Percentiles rank a stretch among this genome's conserved stretches.
phyloP scores from a whole-genome alignment of 2,888 invertebrate genomes.

The Agrochola macilenta region DNA sequence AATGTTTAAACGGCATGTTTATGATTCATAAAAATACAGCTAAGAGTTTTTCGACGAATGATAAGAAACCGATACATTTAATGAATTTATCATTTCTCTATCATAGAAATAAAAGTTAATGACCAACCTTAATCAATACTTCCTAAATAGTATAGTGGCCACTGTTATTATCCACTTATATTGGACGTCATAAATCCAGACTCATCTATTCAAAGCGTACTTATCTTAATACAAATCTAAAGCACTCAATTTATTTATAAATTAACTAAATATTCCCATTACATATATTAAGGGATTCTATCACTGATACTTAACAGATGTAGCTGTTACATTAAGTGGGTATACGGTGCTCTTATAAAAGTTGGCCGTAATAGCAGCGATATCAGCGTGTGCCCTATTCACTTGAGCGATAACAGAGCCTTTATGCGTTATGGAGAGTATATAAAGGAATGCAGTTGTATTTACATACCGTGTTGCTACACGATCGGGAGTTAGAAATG shows the following conservation, averaged over 20 bases:
- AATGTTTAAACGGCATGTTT: neutral
- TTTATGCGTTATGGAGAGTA: conserved; percentile 73
- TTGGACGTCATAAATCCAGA: conserved; percentile 58
- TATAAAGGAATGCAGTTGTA: conserved; percentile 65
- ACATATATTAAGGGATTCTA: conserved; percentile 67
- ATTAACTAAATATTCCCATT: conserved; percentile 66
- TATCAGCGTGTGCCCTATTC: conserved; percentile 68
- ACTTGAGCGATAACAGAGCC: conserved; percentile 81
- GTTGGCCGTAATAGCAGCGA: conserved; percentile 59
- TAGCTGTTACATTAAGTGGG: conserved; percentile 61
- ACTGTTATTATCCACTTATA: conserved; percentile 51
- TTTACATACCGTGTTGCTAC: conserved; percentile 48
- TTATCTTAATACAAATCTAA: conserved; percentile 67
- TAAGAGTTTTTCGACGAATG: neutral
- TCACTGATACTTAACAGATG: conserved; percentile 69
- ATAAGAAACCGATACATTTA: conserved; percentile 3
- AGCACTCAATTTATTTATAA: conserved; percentile 65
- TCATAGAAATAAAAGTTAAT: conserved; percentile 29
- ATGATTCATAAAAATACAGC: neutral
- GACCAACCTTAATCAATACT: conserved; percentile 41
- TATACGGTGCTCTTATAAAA: conserved; percentile 61
- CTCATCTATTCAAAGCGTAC: conserved; percentile 43
- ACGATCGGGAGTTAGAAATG: conserved; percentile 19
- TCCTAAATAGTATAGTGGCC: conserved; percentile 38
- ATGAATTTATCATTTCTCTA: conserved; percentile 35